Percentiles rank a stretch among this genome's conserved stretches.
Evolutionary conservation across 2,113 vertebrate species (phyloP).

Genomic region (Euleptes europaea): DNA sequence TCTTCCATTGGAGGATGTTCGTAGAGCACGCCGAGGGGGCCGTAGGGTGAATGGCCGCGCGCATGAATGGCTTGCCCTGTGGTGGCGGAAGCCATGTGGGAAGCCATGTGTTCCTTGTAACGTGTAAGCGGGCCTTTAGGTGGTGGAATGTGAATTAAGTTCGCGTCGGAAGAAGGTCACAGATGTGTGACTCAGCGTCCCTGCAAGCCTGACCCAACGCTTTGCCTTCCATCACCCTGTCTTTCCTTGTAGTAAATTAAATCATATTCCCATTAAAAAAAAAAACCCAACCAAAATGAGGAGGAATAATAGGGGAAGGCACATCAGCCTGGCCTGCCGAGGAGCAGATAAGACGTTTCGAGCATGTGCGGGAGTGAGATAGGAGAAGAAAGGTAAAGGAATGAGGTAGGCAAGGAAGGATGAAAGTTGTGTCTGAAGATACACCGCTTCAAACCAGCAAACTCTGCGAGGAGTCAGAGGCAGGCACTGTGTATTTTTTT

Average conservation of each 20-base stretch:
- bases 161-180: not conserved
- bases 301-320: slow-evolving; percentile 4
- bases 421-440: not conserved
- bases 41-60: too few species aligned
- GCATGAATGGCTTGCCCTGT: not conserved
- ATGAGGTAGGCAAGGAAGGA: slow-evolving; percentile 25
- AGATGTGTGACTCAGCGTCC: not conserved
- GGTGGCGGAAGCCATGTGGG: not conserved
- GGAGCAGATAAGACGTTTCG: slow-evolving; percentile 24
- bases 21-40: too few species aligned
- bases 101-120: not conserved
- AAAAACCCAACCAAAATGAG: not conserved
- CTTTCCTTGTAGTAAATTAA: slow-evolving; percentile 29
- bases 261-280: not conserved
- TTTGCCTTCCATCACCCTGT: not conserved
- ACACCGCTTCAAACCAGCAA: slow-evolving; percentile 28
- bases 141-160: not conserved
- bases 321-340: slow-evolving; percentile 7
- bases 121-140: not conserved
- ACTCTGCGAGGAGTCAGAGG: slow-evolving; percentile 28
- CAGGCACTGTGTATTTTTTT: not conserved
- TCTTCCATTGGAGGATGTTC: too few species aligned
- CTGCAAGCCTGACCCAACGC: slow-evolving; percentile 24
- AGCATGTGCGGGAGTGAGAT: slow-evolving; percentile 4
- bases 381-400: slow-evolving; percentile 30